A percentile compares a stretch with the other conserved stretches of the same genome.
Evolutionary conservation across 2,797 vertebrate genomes (phyloP).

Genomic region (Falco cherrug): DNA sequence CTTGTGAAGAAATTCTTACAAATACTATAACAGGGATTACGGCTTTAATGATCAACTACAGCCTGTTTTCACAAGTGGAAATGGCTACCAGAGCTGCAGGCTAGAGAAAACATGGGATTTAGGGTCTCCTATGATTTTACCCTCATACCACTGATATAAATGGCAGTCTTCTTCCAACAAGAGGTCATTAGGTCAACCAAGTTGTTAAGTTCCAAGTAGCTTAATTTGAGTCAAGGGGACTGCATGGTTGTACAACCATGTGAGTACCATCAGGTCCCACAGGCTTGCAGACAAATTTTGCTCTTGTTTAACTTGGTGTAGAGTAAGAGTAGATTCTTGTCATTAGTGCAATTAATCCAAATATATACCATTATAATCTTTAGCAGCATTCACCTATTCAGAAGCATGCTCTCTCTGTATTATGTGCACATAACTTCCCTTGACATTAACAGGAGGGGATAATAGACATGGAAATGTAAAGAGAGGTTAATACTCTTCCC

Average conservation of each 20-base stretch:
- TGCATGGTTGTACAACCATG: not conserved
- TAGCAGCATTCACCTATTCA: constrained; percentile 37
- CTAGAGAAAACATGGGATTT: not conserved
- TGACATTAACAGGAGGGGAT: constrained; percentile 58
- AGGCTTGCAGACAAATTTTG: not conserved
- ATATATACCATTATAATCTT: constrained; percentile 10
- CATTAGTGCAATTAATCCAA: constrained; percentile 41
- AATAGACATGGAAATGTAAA: constrained; percentile 68
- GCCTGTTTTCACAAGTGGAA: not conserved
- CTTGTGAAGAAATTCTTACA: not conserved
- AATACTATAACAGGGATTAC: not conserved
- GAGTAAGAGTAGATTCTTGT: not conserved
- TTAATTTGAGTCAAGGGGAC: not conserved
- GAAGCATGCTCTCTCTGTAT: constrained; percentile 24
- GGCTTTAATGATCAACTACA: not conserved
- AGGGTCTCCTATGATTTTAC: not conserved
- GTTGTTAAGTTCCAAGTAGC: not conserved
- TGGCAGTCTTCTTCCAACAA: not conserved
- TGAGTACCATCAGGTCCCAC: not conserved
- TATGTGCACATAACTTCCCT: constrained; percentile 57
- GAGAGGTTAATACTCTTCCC: constrained; percentile 64
- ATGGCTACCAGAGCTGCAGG: not conserved
- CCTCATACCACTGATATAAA: not conserved
- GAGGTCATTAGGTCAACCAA: not conserved
- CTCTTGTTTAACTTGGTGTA: not conserved